Evolutionary conservation across 2,888 invertebrate species (phyloP).

Genomic region (Eumerus sabulonum): DNA sequence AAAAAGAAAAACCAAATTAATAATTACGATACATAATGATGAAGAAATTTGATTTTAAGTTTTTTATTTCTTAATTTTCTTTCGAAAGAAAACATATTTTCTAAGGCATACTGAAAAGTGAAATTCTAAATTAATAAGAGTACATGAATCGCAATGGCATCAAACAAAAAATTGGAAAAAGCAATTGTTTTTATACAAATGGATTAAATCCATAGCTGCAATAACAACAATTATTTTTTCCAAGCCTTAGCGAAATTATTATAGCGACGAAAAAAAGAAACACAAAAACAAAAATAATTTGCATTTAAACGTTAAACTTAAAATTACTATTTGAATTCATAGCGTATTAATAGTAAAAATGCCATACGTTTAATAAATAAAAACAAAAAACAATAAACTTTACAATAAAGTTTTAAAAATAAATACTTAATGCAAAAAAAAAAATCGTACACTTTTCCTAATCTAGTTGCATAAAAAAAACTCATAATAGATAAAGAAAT

Average conservation of each 20-base stretch:
- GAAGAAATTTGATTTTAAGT: constrained; percentile 37
- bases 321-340: constrained; percentile 64
- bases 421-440: constrained; percentile 25
- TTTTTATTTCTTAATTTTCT: constrained; percentile 48
- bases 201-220: background rate
- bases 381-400: no score
- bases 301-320: constrained; percentile 55
- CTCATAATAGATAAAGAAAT: constrained; percentile 55
- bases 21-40: constrained; percentile 2
- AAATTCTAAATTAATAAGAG: constrained; percentile 71
- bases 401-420: constrained; percentile 38
- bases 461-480: constrained; percentile 62
- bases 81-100: constrained; percentile 54
- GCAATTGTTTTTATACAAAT: constrained; percentile 26
- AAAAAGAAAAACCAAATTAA: constrained; percentile 10
- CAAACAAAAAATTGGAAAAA: constrained; percentile 20
- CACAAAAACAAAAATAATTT: constrained; percentile 38
- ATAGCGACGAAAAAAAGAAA: constrained; percentile 39
- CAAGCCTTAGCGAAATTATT: constrained; percentile 48
- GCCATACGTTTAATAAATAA: constrained; percentile 70
- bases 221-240: constrained; percentile 31
- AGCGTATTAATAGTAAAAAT: constrained; percentile 67
- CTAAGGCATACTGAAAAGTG: constrained; percentile 66
- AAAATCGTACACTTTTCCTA: constrained; percentile 63
- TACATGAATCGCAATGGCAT: constrained; percentile 64